Percentiles rank a stretch among this genome's conserved stretches.
phyloP scores from a whole-genome alignment of 2,797 vertebrate species.

The Octomys mimax region DNA sequence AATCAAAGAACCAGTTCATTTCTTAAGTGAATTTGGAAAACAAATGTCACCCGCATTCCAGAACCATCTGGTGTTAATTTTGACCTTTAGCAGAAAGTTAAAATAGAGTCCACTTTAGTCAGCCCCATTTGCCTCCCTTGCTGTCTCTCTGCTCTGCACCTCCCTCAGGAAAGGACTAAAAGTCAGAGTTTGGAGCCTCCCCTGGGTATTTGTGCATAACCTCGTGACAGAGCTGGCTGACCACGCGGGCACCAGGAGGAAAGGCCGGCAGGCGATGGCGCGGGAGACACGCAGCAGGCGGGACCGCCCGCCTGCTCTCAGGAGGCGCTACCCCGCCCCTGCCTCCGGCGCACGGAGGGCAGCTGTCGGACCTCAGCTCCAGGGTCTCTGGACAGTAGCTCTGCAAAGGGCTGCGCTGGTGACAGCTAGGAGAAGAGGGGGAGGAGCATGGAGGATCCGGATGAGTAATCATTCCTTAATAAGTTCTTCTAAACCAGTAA shows the following conservation, averaged over 20 bases:
- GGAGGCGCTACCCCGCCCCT: neutral
- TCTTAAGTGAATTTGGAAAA: constrained; percentile 57
- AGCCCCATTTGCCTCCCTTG: neutral
- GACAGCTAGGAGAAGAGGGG: constrained; percentile 46
- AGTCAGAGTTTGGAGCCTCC: neutral
- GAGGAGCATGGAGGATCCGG: constrained; percentile 50
- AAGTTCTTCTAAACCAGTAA: constrained; percentile 58
- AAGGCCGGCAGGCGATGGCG: neutral
- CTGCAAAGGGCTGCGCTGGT: neutral
- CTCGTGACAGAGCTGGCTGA: neutral
- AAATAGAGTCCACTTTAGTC: neutral
- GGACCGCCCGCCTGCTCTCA: neutral
- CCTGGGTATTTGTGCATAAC: constrained; percentile 26
- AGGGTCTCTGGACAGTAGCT: neutral
- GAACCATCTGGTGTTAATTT: constrained; percentile 37
- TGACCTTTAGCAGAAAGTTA: constrained; percentile 43
- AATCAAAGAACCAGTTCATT: constrained; percentile 51
- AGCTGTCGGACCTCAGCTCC: neutral
- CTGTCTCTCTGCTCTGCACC: neutral
- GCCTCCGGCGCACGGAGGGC: neutral
- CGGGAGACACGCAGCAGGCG: neutral
- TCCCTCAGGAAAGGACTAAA: neutral
- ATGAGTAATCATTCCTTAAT: constrained; percentile 59
- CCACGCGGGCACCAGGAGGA: neutral
- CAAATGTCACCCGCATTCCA: constrained; percentile 30